These are phyloP conservation scores for Ovis canadensis DNA, from an alignment of 2,113 vertebrate species.

Conservation along the genomic window DNA sequence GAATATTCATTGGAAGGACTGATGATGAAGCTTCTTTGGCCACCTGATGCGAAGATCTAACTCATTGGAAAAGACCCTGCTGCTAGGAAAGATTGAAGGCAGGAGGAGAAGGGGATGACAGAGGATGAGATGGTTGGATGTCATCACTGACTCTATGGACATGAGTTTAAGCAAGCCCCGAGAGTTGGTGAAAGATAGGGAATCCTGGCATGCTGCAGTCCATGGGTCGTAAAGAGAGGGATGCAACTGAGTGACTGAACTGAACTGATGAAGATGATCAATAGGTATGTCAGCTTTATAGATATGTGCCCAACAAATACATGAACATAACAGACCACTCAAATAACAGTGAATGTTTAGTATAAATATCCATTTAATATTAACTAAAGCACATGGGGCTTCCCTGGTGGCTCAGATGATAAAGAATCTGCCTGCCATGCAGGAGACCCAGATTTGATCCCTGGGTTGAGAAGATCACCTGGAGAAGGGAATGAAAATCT, in stretches of 20 bases:
- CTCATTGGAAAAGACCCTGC: background rate
- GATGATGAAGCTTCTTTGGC: background rate
- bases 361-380: background rate
- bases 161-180: background rate
- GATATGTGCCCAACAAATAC: background rate
- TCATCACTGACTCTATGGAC: background rate
- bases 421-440: background rate
- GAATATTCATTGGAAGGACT: background rate
- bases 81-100: background rate
- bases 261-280: background rate
- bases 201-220: background rate
- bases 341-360: background rate
- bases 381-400: background rate
- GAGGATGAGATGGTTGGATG: background rate
- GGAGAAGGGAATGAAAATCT: background rate
- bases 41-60: background rate
- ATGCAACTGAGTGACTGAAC: accelerated
- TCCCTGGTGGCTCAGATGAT: background rate
- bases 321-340: background rate
- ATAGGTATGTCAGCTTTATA: background rate
- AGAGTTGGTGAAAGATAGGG: background rate
- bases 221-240: background rate
- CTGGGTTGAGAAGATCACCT: background rate
- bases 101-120: background rate
- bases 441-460: background rate